phyloP scores from a whole-genome alignment of 2,797 vertebrate species.

The Lycodopsis pacificus region DNA sequence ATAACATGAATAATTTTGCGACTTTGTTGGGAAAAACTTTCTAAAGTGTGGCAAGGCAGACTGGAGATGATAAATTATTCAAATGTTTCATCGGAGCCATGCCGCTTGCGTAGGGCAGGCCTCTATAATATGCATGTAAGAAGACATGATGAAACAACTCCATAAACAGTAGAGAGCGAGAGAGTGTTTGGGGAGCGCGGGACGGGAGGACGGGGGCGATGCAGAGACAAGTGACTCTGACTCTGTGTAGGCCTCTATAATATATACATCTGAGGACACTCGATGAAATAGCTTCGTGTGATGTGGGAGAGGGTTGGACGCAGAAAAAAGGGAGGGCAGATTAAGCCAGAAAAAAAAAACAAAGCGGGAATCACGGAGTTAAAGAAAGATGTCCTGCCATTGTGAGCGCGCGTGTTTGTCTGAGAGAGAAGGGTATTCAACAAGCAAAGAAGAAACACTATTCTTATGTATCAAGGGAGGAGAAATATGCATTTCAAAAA shows the following conservation, averaged over 20 bases:
- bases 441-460: constrained; percentile 58
- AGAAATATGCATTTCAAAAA: constrained; percentile 60
- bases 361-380: constrained; percentile 22
- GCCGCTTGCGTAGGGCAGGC: constrained; percentile 73
- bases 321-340: constrained; percentile 58
- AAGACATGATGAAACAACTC: constrained; percentile 79
- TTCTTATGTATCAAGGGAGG: constrained; percentile 41
- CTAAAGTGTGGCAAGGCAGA: constrained; percentile 76
- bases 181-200: constrained; percentile 51
- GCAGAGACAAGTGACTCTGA: constrained; percentile 67
- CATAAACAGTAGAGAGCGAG: constrained; percentile 74
- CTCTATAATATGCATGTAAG: constrained; percentile 81
- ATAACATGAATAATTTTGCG: constrained; percentile 80
- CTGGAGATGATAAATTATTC: constrained; percentile 81
- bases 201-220: constrained; percentile 48
- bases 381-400: constrained; percentile 70
- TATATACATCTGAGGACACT: constrained; percentile 68
- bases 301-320: constrained; percentile 46
- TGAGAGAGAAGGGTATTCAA: constrained; percentile 57
- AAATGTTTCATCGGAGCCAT: constrained; percentile 74
- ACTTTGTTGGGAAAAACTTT: constrained; percentile 80
- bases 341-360: constrained; percentile 30
- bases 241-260: constrained; percentile 60
- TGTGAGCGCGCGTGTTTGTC: constrained; percentile 58
- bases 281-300: constrained; percentile 58